Conservation (phyloP, 2,797 vertebrate species). For the Heterohyrax brucei region DNA sequence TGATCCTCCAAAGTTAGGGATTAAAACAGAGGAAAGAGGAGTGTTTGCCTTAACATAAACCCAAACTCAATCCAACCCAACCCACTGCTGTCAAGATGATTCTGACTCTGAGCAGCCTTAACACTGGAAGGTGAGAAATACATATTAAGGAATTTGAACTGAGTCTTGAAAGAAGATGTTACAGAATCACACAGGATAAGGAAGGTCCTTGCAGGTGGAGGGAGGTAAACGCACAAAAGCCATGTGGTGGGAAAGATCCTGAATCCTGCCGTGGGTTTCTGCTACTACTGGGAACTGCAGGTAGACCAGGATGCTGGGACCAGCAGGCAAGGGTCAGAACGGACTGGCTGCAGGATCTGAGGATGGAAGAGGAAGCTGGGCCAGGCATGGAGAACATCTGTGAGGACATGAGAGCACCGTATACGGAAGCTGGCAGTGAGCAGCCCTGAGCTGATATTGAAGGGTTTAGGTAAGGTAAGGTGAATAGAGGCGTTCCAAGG, state of each 20-base stretch:
- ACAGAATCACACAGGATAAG: neutral
- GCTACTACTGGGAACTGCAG: neutral
- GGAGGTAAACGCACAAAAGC: neutral
- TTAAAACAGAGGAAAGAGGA: neutral
- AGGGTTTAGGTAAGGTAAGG: neutral
- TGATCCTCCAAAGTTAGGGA: neutral
- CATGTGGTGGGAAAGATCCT: neutral
- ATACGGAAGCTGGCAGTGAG: neutral
- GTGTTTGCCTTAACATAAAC: neutral
- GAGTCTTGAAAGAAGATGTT: neutral
- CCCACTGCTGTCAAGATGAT: no score
- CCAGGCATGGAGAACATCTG: neutral
- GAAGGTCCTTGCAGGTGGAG: neutral
- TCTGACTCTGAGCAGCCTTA: no score
- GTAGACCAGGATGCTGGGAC: neutral
- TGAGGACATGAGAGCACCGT: accelerated
- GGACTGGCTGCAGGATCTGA: neutral
- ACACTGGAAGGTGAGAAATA: neutral
- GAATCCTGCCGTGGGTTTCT: neutral
- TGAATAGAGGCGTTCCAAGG: neutral
- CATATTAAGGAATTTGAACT: neutral
- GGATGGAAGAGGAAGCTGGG: neutral
- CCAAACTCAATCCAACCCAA: no score
- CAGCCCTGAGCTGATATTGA: neutral
- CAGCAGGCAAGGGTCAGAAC: neutral